phyloP scores from a whole-genome alignment of 1,140 invertebrate genomes.

The Penaeus japonicus region DNA sequence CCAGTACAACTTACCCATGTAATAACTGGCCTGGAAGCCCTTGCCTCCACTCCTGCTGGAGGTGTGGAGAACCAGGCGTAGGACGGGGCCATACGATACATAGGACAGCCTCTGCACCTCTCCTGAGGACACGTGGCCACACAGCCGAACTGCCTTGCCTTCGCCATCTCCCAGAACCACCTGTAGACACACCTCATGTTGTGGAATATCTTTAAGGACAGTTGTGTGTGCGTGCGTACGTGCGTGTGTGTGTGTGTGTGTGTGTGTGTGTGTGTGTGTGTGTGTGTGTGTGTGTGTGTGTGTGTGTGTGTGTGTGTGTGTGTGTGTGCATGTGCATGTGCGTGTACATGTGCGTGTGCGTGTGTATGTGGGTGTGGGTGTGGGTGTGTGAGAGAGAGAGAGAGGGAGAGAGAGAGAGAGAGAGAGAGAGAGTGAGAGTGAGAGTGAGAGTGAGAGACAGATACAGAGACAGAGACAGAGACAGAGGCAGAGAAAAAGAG shows the following conservation, averaged over 20 bases:
- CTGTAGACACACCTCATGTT: slow-evolving; percentile 24
- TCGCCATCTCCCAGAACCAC: slow-evolving; percentile 20
- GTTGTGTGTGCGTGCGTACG: not conserved
- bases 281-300: not conserved
- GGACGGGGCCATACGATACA: slow-evolving; percentile 27
- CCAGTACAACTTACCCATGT: slow-evolving; percentile 20
- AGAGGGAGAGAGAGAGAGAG: not conserved
- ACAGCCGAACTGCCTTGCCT: slow-evolving; percentile 23
- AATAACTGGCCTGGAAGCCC: slow-evolving; percentile 42
- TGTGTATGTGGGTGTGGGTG: not conserved
- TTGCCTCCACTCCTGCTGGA: not conserved
- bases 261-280: not conserved
- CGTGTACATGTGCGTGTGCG: not conserved
- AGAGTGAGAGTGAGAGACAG: not conserved
- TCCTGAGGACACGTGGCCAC: not conserved
- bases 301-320: not conserved
- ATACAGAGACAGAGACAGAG: not conserved
- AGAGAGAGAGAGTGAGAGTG: not conserved
- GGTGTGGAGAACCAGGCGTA: slow-evolving; percentile 33
- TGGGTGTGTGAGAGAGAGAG: not conserved
- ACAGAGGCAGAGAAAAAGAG: not conserved
- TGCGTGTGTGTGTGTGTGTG: slow-evolving; percentile 6
- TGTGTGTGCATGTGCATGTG: not conserved
- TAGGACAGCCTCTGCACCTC: slow-evolving; percentile 40
- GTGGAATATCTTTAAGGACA: not conserved